Conservation (phyloP, 2,888 invertebrate species). For the Melanostoma mellinum region DNA sequence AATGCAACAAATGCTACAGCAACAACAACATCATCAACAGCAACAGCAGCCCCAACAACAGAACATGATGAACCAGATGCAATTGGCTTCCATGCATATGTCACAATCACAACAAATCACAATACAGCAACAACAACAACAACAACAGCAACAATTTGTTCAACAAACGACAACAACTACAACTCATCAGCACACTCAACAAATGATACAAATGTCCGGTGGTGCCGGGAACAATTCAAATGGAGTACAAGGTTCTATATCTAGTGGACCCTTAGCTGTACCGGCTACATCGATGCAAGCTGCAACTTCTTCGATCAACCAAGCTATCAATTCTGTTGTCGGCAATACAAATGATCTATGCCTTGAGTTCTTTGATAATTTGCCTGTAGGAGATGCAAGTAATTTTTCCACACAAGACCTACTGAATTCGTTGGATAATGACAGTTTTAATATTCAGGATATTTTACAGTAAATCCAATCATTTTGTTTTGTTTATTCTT, state of each 20-base stretch:
- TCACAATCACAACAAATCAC: conserved; percentile 87
- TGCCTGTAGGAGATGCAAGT: conserved; percentile 89
- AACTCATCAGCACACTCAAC: conserved; percentile 79
- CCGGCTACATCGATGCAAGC: conserved; percentile 68
- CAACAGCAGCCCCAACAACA: conserved; percentile 78
- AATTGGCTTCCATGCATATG: conserved; percentile 88
- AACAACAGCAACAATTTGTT: conserved; percentile 79
- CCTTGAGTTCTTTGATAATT: conserved; percentile 92
- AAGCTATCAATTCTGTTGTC: conserved; percentile 81
- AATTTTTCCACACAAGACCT: conserved; percentile 92
- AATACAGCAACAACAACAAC: conserved; percentile 81
- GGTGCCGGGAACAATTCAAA: conserved; percentile 57
- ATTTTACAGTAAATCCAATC: conserved; percentile 83
- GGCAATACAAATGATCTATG: conserved; percentile 86
- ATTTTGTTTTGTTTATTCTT: conserved; percentile 44
- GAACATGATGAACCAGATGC: conserved; percentile 80
- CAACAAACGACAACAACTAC: conserved; percentile 78
- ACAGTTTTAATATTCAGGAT: conserved; percentile 87
- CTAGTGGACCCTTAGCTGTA: conserved; percentile 47
- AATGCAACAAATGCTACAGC: conserved; percentile 80
- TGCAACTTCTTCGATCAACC: conserved; percentile 80
- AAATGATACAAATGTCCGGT: conserved; percentile 79
- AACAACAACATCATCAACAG: conserved; percentile 79
- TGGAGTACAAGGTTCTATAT: conserved; percentile 57
- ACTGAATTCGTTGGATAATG: conserved; percentile 91